Percentiles rank a stretch among this genome's conserved stretches.
Conservation (phyloP, 2,888 invertebrate genomes). For the Mystacides longicornis region DNA sequence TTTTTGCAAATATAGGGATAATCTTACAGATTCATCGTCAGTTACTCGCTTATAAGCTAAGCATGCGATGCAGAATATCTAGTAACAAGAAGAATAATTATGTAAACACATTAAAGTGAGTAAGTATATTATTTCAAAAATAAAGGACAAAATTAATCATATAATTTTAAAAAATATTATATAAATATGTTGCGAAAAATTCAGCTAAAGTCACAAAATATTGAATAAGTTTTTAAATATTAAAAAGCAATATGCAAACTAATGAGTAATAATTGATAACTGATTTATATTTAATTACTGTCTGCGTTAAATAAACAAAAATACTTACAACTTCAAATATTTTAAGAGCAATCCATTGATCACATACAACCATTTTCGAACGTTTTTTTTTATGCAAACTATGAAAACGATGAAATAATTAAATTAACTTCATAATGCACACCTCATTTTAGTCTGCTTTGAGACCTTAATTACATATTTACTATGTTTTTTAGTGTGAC, state of each 20-base stretch:
- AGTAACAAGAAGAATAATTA: conserved; percentile 27
- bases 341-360: conserved; percentile 51
- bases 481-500: too few species aligned
- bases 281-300: too few species aligned
- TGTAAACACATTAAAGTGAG: not conserved
- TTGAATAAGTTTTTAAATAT: not conserved
- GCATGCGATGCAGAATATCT: conserved; percentile 62
- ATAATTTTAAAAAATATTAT: too few species aligned
- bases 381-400: not conserved
- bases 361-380: conserved; percentile 40
- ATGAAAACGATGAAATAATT: not conserved
- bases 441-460: too few species aligned
- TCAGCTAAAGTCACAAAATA: too few species aligned
- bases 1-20: conserved; percentile 62
- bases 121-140: not conserved
- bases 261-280: too few species aligned
- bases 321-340: conserved; percentile 48
- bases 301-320: not conserved
- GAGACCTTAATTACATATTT: too few species aligned
- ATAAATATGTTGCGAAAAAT: too few species aligned
- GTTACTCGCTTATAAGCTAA: conserved; percentile 63
- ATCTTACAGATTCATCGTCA: conserved; percentile 61
- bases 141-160: not conserved
- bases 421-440: not conserved
- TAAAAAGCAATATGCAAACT: too few species aligned